A percentile compares a stretch with the other conserved stretches of the same genome.
Evolutionary conservation across 2,888 invertebrate genomes (phyloP).

Genomic region (Drosophila kanekoi): DNA sequence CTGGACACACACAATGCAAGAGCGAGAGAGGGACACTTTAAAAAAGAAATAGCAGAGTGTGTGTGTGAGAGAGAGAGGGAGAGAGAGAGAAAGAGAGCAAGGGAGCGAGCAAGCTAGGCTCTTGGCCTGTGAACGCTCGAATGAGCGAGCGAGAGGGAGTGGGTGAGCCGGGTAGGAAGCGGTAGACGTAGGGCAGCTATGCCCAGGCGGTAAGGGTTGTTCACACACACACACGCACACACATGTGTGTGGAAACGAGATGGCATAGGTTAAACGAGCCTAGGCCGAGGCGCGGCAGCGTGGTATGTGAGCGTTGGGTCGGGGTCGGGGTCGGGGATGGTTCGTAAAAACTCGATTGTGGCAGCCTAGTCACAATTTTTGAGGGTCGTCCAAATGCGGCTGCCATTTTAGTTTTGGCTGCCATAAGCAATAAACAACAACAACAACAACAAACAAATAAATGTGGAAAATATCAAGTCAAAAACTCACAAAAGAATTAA

Average conservation of each 20-base stretch:
- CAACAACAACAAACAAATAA: constrained; percentile 9
- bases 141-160: constrained; percentile 27
- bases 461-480: too few species aligned
- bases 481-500: too few species aligned
- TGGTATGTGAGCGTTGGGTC: not conserved
- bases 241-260: constrained; percentile 40
- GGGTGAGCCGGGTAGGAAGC: constrained; percentile 6
- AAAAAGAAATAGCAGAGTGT: not conserved
- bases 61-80: not conserved
- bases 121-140: constrained; percentile 50
- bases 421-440: constrained; percentile 37
- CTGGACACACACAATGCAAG: constrained; percentile 30
- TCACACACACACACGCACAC: constrained; percentile 21
- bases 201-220: constrained; percentile 60
- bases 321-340: not conserved
- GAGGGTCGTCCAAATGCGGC: constrained; percentile 21
- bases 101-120: constrained; percentile 22
- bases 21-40: constrained; percentile 2
- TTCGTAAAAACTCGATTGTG: constrained; percentile 1
- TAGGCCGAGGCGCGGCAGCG: constrained; percentile 33
- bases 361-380: constrained; percentile 9
- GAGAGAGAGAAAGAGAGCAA: not conserved
- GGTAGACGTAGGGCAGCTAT: constrained; percentile 26
- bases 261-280: constrained; percentile 45
- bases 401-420: constrained; percentile 48